Percentiles rank a stretch among this genome's conserved stretches.
These are phyloP conservation scores for Zhuqinia jingwanae DNA, from an alignment of 2,888 invertebrate genomes.

Conservation along the genomic window DNA sequence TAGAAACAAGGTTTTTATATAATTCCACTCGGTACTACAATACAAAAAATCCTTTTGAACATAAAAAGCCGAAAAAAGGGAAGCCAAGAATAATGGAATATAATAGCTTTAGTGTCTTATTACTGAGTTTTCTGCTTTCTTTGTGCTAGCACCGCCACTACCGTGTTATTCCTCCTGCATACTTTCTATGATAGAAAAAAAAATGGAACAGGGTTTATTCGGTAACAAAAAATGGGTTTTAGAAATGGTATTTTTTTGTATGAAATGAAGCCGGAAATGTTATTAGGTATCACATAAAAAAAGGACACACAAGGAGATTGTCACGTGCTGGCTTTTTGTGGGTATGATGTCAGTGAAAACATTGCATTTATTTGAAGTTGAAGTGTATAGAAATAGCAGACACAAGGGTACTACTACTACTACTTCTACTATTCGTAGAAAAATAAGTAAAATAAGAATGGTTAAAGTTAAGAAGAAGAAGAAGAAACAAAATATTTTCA, in stretches of 20 bases:
- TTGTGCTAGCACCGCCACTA: not conserved
- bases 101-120: constrained; percentile 47
- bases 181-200: constrained; percentile 31
- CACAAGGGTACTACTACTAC: no score
- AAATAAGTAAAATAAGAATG: not conserved
- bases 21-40: no score
- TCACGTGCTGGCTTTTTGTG: constrained; percentile 47
- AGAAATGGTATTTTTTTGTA: constrained; percentile 53
- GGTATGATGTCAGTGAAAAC: constrained; percentile 21
- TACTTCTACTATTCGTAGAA: not conserved
- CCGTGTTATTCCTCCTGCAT: no score
- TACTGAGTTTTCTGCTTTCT: constrained; percentile 32
- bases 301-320: constrained; percentile 61
- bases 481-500: constrained; percentile 33
- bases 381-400: no score
- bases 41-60: not conserved
- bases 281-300: constrained; percentile 67
- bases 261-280: constrained; percentile 68
- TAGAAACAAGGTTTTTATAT: not conserved
- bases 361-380: not conserved
- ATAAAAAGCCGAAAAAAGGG: not conserved
- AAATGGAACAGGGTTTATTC: constrained; percentile 57
- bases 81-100: constrained; percentile 33
- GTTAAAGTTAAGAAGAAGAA: not conserved
- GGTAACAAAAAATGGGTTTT: constrained; percentile 61